phyloP scores from a whole-genome alignment of 2,888 invertebrate genomes.

The Mythimna lalbum region DNA sequence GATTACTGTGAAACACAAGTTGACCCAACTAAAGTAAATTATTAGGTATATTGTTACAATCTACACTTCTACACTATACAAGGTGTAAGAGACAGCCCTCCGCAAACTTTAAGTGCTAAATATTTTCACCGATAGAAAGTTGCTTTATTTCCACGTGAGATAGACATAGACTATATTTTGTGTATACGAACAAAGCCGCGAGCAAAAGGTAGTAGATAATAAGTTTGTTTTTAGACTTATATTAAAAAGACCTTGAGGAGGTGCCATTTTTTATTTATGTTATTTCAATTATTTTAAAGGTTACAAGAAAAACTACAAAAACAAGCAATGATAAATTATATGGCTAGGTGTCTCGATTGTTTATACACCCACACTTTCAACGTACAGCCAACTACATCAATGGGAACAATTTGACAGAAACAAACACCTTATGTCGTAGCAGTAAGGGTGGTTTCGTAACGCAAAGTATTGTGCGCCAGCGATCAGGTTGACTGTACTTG shows the following conservation, averaged over 20 bases:
- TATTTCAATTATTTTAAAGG: conserved; percentile 19
- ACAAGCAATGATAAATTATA: conserved; percentile 25
- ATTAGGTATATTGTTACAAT: too few species aligned
- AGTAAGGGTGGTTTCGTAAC: background rate
- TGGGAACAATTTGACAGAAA: background rate
- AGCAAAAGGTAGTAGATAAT: too few species aligned
- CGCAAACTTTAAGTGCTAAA: too few species aligned
- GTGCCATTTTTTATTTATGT: conserved; percentile 2
- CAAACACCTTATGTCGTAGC: background rate
- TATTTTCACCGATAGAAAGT: too few species aligned
- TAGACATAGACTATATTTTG: too few species aligned
- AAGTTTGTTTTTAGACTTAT: too few species aligned
- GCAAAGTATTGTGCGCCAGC: background rate
- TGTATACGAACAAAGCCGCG: too few species aligned
- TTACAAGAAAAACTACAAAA: conserved; percentile 25
- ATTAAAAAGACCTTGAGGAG: background rate
- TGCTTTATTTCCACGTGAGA: too few species aligned
- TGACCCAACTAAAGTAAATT: too few species aligned
- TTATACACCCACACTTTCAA: conserved; percentile 14
- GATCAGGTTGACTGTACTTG: background rate
- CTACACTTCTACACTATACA: too few species aligned
- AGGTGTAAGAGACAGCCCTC: too few species aligned
- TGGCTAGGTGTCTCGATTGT: conserved; percentile 11
- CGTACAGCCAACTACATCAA: background rate
- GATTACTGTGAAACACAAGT: too few species aligned